Evolutionary conservation across 2,797 vertebrate genomes (phyloP), one percentile per base, ranked within the genome.

Genomic region (Smutsia temminckii): DNA sequence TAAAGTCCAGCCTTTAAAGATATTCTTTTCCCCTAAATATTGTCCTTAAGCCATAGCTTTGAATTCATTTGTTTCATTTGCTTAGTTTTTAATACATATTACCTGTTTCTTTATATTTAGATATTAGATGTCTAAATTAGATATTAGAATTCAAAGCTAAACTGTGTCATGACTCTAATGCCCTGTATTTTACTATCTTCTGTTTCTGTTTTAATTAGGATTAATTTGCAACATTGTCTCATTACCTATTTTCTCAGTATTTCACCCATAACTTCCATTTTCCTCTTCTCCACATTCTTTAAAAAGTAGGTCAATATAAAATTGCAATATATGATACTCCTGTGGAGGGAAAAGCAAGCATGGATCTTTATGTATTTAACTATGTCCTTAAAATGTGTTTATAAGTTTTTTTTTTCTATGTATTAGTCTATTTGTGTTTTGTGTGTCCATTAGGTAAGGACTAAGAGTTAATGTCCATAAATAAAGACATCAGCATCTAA

Each of bases 251-350:
- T 81, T 51, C 71, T 85, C 59, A 83, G 14, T 53, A 68, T 84
- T 94, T 83, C 8, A 53, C 34, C 13, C n/a, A 72, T 7, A 51
- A 66, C 23, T 57, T 83, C 25, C 72, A 72, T 68, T 95, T 90
- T n/a, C 9, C n/a, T 57, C 29, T 23, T 9, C 2, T 72, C 55
- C 3, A 53, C 20, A 46, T 85, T 83, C 21, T 37, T 66, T 78
- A 77, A 75, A 90, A 95, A 92, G n/a, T 57, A 92, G 46, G n/a
- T 89, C 66, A 66, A 37, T 53, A 18, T 59, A n/a, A 77, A 96
- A 71, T 85, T 64, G 23, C 51, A 89, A 90, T 68, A 53, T 29
- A 84, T 78, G 75, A 83, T 66, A 66, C 18, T 53, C 17, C 25
- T 46, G 25, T 55, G n/a, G 16, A 89, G 9, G 42, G 72, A 85